These are phyloP conservation scores for Rhagoletis zephyria DNA, from an alignment of 1,140 invertebrate genomes.

Conservation along the genomic window DNA sequence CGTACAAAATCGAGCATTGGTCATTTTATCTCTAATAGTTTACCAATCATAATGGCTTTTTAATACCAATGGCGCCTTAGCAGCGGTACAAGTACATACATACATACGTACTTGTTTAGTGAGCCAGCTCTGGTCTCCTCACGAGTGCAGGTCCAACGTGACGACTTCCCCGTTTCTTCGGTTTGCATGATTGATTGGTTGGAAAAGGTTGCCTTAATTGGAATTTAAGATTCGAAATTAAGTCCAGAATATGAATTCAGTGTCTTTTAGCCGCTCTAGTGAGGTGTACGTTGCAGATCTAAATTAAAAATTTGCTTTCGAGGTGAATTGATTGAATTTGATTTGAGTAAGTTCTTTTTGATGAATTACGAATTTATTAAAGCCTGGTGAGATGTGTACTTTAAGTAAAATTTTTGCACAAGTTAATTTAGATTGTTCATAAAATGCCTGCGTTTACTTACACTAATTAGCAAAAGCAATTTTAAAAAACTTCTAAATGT, in stretches of 20 bases:
- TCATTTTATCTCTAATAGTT: not conserved
- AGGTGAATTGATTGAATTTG: not conserved
- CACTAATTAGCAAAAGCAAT: too few species aligned
- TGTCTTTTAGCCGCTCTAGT: not conserved
- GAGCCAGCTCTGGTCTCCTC: not conserved
- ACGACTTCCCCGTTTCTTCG: not conserved
- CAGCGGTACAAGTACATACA: not conserved
- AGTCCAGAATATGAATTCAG: constrained; percentile 16
- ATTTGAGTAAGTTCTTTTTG: not conserved
- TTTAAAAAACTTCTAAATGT: too few species aligned
- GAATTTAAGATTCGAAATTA: not conserved
- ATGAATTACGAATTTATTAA: not conserved
- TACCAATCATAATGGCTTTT: not conserved
- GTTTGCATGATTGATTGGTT: not conserved
- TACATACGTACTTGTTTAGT: too few species aligned
- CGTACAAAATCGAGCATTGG: too few species aligned
- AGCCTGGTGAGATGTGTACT: too few species aligned
- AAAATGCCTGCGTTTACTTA: too few species aligned
- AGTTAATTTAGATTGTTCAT: too few species aligned
- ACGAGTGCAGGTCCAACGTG: not conserved
- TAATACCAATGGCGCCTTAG: constrained; percentile 7
- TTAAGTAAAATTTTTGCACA: too few species aligned
- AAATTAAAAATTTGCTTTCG: not conserved
- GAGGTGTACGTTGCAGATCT: not conserved
- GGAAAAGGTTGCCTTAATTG: constrained; percentile 13